These are phyloP conservation scores for Pissodes strobi DNA, from an alignment of 1,140 invertebrate genomes.

Conservation along the genomic window DNA sequence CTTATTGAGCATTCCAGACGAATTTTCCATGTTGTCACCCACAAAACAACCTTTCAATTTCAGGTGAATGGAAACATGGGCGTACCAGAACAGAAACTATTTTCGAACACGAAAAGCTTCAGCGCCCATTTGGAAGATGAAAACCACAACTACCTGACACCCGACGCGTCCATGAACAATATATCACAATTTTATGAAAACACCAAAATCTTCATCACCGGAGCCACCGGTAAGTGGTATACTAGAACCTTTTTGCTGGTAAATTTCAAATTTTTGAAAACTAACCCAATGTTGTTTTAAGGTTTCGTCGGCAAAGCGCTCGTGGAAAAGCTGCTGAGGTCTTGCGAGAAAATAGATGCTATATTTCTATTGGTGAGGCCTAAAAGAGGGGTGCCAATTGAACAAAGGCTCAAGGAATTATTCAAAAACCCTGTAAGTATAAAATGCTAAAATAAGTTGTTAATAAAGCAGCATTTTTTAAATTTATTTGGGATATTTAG, in stretches of 20 bases:
- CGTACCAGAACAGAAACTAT: no score
- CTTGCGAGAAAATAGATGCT: slow-evolving; percentile 76
- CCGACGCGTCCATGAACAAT: slow-evolving; percentile 37
- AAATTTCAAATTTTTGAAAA: not conserved
- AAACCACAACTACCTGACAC: slow-evolving; percentile 31
- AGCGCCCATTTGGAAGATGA: not conserved
- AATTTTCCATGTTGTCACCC: no score
- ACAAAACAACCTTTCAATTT: no score
- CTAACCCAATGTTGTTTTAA: slow-evolving; percentile 5
- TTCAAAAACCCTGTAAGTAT: slow-evolving; percentile 68
- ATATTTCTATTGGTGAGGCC: slow-evolving; percentile 81
- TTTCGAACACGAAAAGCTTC: no score
- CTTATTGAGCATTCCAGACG: no score
- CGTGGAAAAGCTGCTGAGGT: slow-evolving; percentile 82
- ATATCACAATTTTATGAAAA: slow-evolving; percentile 57
- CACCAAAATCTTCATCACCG: slow-evolving; percentile 63
- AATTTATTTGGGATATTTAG: no score
- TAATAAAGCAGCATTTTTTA: no score
- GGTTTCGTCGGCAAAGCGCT: slow-evolving; percentile 88
- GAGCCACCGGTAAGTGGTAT: slow-evolving; percentile 63
- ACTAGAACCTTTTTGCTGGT: not conserved
- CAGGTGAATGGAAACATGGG: no score
- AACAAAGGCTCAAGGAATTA: slow-evolving; percentile 68
- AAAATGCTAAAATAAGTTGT: not conserved
- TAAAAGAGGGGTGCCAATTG: slow-evolving; percentile 67